These are phyloP conservation scores for Dicrurus megarhynchus DNA, from an alignment of 2,113 vertebrate genomes.

Conservation along the genomic window DNA sequence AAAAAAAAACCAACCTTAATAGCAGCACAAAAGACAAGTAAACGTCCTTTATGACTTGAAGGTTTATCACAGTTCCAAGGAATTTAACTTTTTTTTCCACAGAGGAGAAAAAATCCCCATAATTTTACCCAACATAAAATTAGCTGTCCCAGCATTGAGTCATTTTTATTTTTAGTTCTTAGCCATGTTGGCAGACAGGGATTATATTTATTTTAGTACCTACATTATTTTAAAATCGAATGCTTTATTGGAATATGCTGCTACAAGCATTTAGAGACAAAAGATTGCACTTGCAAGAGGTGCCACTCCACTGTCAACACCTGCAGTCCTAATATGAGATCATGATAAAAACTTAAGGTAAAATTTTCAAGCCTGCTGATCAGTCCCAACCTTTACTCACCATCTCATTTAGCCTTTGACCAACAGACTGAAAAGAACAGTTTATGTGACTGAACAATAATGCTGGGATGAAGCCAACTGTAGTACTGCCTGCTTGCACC, in stretches of 20 bases:
- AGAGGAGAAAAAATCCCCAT: neutral
- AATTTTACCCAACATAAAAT: neutral
- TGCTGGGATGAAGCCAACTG: neutral
- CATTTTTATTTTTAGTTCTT: neutral
- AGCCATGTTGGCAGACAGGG: neutral
- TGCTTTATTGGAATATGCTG: neutral
- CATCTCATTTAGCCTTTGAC: neutral
- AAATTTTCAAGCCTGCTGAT: neutral
- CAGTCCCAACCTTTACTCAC: neutral
- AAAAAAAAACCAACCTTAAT: neutral
- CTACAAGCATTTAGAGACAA: neutral
- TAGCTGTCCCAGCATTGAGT: neutral
- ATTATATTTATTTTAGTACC: neutral
- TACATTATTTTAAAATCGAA: neutral
- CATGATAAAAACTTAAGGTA: neutral
- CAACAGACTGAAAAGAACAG: neutral
- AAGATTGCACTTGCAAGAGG: neutral
- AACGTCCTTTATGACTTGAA: neutral
- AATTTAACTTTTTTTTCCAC: neutral
- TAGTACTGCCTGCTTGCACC: neutral
- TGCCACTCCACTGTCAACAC: neutral
- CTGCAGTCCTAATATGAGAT: neutral
- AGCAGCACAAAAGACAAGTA: neutral
- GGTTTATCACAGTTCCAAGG: neutral
- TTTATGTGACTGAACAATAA: neutral